Evolutionary conservation across 2,113 vertebrate species (phyloP), one percentile per base, ranked within the genome.

Genomic region (Centropristis striata): DNA sequence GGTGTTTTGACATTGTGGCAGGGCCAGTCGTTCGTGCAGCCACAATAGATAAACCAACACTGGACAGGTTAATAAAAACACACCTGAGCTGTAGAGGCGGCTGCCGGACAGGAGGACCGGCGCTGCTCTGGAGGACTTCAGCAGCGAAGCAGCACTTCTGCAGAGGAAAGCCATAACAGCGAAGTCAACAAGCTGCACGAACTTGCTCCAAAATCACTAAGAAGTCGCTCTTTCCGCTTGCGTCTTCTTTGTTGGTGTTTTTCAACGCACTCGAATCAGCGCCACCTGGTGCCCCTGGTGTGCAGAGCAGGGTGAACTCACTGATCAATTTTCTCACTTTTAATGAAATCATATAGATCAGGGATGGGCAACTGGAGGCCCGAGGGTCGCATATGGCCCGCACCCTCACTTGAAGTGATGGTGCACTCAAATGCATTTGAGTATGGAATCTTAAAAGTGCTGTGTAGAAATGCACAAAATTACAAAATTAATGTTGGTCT

Each of bases 31-130:
- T 21, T 55, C 0, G 5, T 2, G 42, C 10, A 12, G 32, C 28
- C 0, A 1, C 20, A 14, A 16, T 4, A 4, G 3, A 32, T 2
- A 14, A 64, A 27, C 9, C 5, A 36, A 49, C 12, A 46, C 20
- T 2, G 23, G 4, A 6, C 36, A 0, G 10, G 0, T 18, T 28
- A 14, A 10, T 1, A 47, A 39, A 67, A 61, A 74, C 84, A 25
- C 88, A 96, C 95, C 95, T 87, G 94, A 86, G 82, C 93, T 93
- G 86, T 72, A 94, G 10, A 90, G 88, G 8, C 94, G 93, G 8
- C 67, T 80, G 20, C 91, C 84, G 9, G 83, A 70, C 55, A 88
- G 21, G 1, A 74, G 21, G 12, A 54, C 78, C 0, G 94, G 89
- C 0, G 83, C 61, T 2, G 87, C 47, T 39, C 81, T 46, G 25